phyloP scores from a whole-genome alignment of 2,888 invertebrate genomes.

The Anthrax anthrax region DNA sequence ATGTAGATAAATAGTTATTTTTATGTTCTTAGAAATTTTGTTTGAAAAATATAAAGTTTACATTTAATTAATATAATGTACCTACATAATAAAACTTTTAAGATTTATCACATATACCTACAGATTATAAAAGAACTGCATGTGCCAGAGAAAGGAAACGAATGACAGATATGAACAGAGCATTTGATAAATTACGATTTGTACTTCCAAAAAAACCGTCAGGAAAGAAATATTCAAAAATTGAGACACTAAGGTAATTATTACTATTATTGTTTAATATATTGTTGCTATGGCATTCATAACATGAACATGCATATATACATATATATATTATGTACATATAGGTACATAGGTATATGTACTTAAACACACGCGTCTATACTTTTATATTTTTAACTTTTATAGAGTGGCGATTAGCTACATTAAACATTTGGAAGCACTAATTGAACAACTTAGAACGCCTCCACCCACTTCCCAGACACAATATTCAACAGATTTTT shows the following conservation, averaged over 20 bases:
- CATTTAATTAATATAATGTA: not conserved
- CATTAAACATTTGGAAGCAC: constrained; percentile 51
- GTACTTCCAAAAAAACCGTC: constrained; percentile 65
- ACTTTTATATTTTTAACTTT: not conserved
- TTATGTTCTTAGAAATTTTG: no score
- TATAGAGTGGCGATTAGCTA: constrained; percentile 59
- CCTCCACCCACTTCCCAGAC: not conserved
- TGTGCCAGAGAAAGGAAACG: constrained; percentile 70
- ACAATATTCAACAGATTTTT: no score
- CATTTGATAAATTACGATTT: constrained; percentile 60
- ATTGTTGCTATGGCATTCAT: no score
- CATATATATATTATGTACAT: not conserved
- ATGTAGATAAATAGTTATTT: no score
- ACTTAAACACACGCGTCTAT: no score
- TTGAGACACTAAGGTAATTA: constrained; percentile 63
- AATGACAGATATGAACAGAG: constrained; percentile 76
- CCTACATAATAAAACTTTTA: not conserved
- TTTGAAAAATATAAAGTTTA: not conserved
- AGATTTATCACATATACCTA: constrained; percentile 8
- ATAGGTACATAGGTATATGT: no score
- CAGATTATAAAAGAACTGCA: constrained; percentile 72
- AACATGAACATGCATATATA: not conserved
- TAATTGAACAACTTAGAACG: not conserved
- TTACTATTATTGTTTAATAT: no score
- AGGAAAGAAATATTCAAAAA: constrained; percentile 75